Evolutionary conservation across 2,113 vertebrate species (phyloP).

Genomic region (Scytalopus superciliaris): DNA sequence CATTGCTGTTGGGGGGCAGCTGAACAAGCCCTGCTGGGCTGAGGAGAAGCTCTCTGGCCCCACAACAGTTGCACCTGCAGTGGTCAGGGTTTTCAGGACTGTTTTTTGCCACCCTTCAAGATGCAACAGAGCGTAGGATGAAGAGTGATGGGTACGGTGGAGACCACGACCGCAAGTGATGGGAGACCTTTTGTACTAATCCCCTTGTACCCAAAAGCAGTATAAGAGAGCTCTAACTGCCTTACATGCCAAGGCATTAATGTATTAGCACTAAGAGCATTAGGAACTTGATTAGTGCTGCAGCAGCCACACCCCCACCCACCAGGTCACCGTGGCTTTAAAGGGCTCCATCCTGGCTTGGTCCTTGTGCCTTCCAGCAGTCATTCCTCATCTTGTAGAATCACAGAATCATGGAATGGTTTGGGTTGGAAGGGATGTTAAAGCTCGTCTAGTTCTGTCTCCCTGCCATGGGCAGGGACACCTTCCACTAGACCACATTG

Average conservation of each 20-base stretch:
- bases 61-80: background rate
- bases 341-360: background rate
- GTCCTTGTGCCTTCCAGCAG: background rate
- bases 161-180: background rate
- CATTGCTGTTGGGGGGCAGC: background rate
- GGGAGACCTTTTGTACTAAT: background rate
- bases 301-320: background rate
- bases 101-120: background rate
- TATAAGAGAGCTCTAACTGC: background rate
- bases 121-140: accelerated
- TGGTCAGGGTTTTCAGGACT: background rate
- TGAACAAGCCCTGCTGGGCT: background rate
- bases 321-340: background rate
- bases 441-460: accelerated
- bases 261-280: conserved; percentile 35
- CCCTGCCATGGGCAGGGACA: background rate
- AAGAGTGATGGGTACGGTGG: accelerated
- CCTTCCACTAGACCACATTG: accelerated
- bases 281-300: background rate
- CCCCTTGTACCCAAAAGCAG: background rate
- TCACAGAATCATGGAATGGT: background rate
- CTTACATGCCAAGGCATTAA: background rate
- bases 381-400: background rate
- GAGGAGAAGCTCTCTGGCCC: background rate
- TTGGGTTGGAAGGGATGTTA: background rate